phyloP scores from a whole-genome alignment of 2,797 vertebrate genomes.

The Microcaecilia unicolor region DNA sequence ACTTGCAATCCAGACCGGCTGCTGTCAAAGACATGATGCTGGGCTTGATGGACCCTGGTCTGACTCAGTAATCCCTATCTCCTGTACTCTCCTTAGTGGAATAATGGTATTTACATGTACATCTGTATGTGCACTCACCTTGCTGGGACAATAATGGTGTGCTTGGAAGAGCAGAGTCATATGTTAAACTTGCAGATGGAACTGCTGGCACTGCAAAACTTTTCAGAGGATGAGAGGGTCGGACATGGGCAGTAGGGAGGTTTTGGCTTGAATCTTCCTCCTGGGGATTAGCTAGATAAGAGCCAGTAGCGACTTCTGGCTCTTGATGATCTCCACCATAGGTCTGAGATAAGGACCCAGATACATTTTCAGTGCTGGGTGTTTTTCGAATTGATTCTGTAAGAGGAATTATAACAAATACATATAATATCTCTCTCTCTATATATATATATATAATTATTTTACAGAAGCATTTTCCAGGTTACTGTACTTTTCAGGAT shows the following conservation, averaged over 20 bases:
- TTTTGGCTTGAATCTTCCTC: slow-evolving; percentile 79
- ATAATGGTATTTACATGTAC: accelerated
- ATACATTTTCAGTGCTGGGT: slow-evolving; percentile 82
- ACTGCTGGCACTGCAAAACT: slow-evolving; percentile 88
- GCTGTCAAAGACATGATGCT: no score
- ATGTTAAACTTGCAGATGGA: slow-evolving; percentile 55
- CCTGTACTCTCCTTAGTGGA: no score
- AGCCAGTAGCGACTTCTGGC: slow-evolving; percentile 68
- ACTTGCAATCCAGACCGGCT: no score
- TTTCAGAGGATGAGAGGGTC: slow-evolving; percentile 86
- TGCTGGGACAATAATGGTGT: slow-evolving; percentile 82
- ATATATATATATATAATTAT: no score
- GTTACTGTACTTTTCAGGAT: no score
- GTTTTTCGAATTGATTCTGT: slow-evolving; percentile 88
- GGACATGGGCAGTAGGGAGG: slow-evolving; percentile 70
- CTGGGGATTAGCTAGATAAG: slow-evolving; percentile 72
- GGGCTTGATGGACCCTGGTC: no score
- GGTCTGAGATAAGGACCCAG: slow-evolving; percentile 67
- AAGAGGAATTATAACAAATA: neutral
- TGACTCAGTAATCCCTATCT: no score
- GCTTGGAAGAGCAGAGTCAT: slow-evolving; percentile 81
- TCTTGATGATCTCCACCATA: slow-evolving; percentile 76
- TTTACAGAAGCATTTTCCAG: no score
- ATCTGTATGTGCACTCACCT: slow-evolving; percentile 43
- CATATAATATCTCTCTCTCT: neutral